A percentile compares a stretch with the other conserved stretches of the same genome.
These are phyloP conservation scores for Cyprinella venusta DNA, from an alignment of 2,797 vertebrate genomes.

Conservation along the genomic window DNA sequence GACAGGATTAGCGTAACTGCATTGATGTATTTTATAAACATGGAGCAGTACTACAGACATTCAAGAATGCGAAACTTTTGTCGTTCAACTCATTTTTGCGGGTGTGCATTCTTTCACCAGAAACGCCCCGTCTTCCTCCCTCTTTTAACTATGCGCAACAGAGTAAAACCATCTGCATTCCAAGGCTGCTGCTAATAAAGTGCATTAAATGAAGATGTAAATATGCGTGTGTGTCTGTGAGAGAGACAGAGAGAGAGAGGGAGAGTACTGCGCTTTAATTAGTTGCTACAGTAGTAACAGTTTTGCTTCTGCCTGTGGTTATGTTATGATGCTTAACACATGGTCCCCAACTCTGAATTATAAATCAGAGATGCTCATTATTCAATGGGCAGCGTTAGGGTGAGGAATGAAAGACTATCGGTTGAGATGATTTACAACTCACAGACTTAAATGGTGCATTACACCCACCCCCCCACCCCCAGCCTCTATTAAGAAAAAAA, in stretches of 20 bases:
- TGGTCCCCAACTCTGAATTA: slow-evolving; percentile 4
- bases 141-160: slow-evolving; percentile 1
- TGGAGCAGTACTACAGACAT: slow-evolving; percentile 21
- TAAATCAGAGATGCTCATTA: slow-evolving; percentile 45
- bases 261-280: slow-evolving; percentile 10
- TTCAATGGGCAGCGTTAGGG: slow-evolving; percentile 36
- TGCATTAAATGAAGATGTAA: slow-evolving; percentile 32
- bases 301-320: slow-evolving; percentile 8
- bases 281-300: slow-evolving; percentile 22
- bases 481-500: slow-evolving; percentile 24
- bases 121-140: not conserved
- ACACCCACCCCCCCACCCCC: not conserved
- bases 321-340: slow-evolving; percentile 32
- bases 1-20: slow-evolving; percentile 33
- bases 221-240: not conserved
- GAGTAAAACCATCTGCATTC: slow-evolving; percentile 22
- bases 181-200: not conserved
- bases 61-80: slow-evolving; percentile 18
- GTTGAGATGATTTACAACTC: slow-evolving; percentile 45
- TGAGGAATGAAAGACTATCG: slow-evolving; percentile 41
- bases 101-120: not conserved
- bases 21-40: slow-evolving; percentile 33
- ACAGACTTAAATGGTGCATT: slow-evolving; percentile 28
- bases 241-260: not conserved
- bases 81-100: not conserved